phyloP scores from a whole-genome alignment of 2,888 invertebrate species.

The Drosophila leonis region DNA sequence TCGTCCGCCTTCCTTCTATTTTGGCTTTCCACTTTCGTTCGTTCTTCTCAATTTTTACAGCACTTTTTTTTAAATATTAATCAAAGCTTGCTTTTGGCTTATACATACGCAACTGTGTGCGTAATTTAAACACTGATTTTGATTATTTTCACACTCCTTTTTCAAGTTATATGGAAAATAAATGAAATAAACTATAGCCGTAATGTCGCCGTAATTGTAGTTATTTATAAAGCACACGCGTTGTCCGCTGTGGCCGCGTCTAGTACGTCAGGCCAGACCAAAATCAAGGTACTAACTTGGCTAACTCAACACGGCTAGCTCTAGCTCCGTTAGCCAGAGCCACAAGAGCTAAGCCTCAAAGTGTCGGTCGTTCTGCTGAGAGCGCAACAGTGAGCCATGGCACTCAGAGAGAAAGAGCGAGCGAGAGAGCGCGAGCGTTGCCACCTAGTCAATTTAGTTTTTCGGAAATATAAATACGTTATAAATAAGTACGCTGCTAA shows the following conservation, averaged over 20 bases:
- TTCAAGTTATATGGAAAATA: conserved; percentile 44
- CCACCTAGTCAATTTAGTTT: conserved; percentile 22
- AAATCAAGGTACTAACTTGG: conserved; percentile 72
- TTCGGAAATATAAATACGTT: conserved; percentile 3
- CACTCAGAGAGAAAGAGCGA: conserved; percentile 15
- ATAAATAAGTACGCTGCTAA: neutral
- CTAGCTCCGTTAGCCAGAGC: conserved; percentile 51
- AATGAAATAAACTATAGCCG: conserved; percentile 53
- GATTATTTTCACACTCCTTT: conserved; percentile 29
- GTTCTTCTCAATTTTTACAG: conserved; percentile 66
- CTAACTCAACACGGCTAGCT: conserved; percentile 63
- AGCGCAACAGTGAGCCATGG: conserved; percentile 4
- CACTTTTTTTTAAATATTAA: conserved; percentile 50
- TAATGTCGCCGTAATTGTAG: conserved; percentile 49
- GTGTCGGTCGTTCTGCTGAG: conserved; percentile 10
- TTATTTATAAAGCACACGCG: conserved; percentile 64
- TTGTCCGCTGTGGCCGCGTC: conserved; percentile 67
- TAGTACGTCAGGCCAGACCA: conserved; percentile 66
- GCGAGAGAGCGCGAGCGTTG: conserved; percentile 34
- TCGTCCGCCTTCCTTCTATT: conserved; percentile 59
- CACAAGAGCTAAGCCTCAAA: conserved; percentile 58
- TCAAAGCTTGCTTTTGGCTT: conserved; percentile 26
- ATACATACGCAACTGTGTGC: conserved; percentile 8
- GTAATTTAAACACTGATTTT: conserved; percentile 18
- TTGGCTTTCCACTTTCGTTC: conserved; percentile 60